Evolutionary conservation across 2,888 invertebrate species (phyloP).

Genomic region (Acleris cristana): DNA sequence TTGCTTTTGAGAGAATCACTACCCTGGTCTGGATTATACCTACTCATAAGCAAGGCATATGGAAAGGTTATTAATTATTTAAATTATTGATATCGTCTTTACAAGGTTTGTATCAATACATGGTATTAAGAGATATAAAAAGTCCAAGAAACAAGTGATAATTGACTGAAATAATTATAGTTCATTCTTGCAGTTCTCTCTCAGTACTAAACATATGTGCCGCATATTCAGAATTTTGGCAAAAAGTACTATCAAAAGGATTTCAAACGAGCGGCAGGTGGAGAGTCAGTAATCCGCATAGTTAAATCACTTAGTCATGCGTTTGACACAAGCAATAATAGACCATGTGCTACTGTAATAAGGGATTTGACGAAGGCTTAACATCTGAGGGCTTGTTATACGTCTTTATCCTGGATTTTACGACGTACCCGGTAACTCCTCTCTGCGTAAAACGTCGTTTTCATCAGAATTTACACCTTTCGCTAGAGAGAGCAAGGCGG

Average conservation of each 20-base stretch:
- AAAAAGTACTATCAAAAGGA: not conserved
- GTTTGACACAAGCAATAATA: not conserved
- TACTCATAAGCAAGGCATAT: too few relatives aligned
- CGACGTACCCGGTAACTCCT: constrained; percentile 7
- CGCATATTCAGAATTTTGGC: not conserved
- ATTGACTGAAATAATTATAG: too few relatives aligned
- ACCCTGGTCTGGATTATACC: too few relatives aligned
- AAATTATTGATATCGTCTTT: too few relatives aligned
- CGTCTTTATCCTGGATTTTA: constrained; percentile 12
- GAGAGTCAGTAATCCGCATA: constrained; percentile 1
- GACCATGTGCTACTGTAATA: not conserved
- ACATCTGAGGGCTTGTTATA: not conserved
- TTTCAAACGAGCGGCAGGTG: constrained; percentile 13
- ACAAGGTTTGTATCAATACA: not conserved
- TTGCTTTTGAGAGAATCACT: too few relatives aligned
- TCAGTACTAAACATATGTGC: not conserved
- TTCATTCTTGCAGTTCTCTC: not conserved
- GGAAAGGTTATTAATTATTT: too few relatives aligned
- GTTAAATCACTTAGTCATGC: not conserved
- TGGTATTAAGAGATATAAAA: not conserved
- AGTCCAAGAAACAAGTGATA: not conserved
- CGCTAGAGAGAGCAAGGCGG: constrained; percentile 7
- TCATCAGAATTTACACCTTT: constrained; percentile 16
- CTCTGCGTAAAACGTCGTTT: constrained; percentile 15
- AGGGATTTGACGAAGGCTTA: not conserved